phyloP scores from a whole-genome alignment of 2,113 vertebrate genomes.

The Mirza zaza region DNA sequence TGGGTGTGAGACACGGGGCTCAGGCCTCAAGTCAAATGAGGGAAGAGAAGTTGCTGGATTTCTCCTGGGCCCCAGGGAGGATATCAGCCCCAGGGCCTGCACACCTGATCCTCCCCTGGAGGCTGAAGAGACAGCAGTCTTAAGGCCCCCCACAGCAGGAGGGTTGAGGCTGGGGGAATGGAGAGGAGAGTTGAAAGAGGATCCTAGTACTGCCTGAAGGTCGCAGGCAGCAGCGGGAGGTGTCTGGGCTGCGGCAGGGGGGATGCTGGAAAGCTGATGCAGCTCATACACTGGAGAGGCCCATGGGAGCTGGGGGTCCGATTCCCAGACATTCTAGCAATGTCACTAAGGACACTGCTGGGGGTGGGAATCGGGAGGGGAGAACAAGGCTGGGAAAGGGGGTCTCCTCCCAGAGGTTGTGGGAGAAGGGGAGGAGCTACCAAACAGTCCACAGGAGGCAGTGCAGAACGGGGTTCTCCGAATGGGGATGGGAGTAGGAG shows the following conservation, averaged over 20 bases:
- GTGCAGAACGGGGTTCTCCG: not conserved
- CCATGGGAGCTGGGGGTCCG: slow-evolving; percentile 72
- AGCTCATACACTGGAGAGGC: slow-evolving; percentile 71
- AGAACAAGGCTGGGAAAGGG: slow-evolving; percentile 16
- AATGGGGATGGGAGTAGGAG: fast-evolving
- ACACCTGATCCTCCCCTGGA: slow-evolving; percentile 48
- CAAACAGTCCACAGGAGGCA: not conserved
- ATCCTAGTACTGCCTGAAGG: slow-evolving; percentile 81
- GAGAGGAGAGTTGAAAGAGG: slow-evolving; percentile 59
- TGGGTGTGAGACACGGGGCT: not conserved
- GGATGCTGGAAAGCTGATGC: slow-evolving; percentile 79
- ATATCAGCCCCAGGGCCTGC: not conserved
- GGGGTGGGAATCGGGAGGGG: slow-evolving; percentile 46
- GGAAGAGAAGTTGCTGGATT: not conserved
- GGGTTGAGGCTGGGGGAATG: not conserved
- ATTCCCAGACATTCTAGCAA: slow-evolving; percentile 80
- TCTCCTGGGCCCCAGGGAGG: not conserved
- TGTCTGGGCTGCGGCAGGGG: slow-evolving; percentile 57
- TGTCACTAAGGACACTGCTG: slow-evolving; percentile 80
- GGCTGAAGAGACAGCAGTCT: not conserved
- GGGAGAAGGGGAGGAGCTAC: not conserved
- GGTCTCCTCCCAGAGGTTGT: not conserved
- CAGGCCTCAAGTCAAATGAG: not conserved
- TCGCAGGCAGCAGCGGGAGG: slow-evolving; percentile 71
- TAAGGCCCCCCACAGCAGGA: not conserved